Percentiles rank a stretch among this genome's conserved stretches.
phyloP scores from a whole-genome alignment of 2,113 vertebrate genomes.

The Struthidea cinerea region DNA sequence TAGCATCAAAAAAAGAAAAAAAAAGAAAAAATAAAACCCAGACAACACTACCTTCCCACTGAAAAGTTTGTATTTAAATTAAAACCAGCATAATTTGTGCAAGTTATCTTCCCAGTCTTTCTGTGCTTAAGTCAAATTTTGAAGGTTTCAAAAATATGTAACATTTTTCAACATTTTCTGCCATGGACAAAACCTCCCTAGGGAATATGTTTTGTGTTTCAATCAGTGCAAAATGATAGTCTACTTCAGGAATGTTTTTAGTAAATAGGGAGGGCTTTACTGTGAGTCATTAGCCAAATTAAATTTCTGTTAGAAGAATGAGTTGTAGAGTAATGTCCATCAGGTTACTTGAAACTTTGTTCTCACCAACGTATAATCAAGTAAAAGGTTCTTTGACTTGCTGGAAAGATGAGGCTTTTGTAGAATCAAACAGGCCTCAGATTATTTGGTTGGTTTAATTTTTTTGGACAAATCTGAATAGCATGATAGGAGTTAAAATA shows the following conservation, averaged over 20 bases:
- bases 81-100: not conserved
- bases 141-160: not conserved
- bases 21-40: rapidly evolving
- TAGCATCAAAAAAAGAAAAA: not conserved
- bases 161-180: not conserved
- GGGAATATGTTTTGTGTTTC: not conserved
- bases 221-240: not conserved
- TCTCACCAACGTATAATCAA: not conserved
- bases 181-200: not conserved
- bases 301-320: not conserved
- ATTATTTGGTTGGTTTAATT: not conserved
- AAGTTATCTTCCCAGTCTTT: not conserved
- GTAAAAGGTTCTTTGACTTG: not conserved
- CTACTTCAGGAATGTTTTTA: not conserved
- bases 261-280: not conserved
- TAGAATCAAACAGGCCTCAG: not conserved
- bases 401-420: not conserved
- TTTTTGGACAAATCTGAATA: not conserved
- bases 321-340: not conserved
- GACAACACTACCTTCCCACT: not conserved
- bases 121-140: not conserved
- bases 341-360: not conserved
- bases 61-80: not conserved
- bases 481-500: not conserved
- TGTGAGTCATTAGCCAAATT: not conserved